Evolutionary conservation across 2,797 vertebrate species (phyloP).

Genomic region (Tenualosa thibaudeaui): DNA sequence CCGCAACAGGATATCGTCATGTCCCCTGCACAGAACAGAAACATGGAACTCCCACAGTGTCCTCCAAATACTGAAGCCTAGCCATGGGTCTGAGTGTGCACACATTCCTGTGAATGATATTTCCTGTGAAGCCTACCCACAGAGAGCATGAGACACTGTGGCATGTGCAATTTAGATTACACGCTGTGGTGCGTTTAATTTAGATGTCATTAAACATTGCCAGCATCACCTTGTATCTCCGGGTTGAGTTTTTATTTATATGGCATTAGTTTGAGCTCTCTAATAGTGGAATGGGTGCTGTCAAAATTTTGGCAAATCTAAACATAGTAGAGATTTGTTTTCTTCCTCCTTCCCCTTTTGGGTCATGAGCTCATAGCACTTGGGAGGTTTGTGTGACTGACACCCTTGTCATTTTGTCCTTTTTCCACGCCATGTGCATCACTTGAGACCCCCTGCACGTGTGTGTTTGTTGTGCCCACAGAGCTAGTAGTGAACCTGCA

Average conservation of each 20-base stretch:
- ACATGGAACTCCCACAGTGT: constrained; percentile 49
- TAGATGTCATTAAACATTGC: neutral
- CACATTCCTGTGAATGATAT: constrained; percentile 19
- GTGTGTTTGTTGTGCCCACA: neutral
- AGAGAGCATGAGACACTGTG: neutral
- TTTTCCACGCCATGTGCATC: constrained; percentile 41
- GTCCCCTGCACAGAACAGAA: constrained; percentile 44
- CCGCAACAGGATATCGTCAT: constrained; percentile 55
- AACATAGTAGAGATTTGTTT: constrained; percentile 61
- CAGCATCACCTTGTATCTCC: neutral
- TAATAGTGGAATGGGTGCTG: neutral
- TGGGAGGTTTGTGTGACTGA: constrained; percentile 39
- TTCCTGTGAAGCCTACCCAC: neutral
- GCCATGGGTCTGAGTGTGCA: neutral
- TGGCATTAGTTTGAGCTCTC: neutral
- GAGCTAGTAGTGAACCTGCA: neutral
- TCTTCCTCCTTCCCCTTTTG: constrained; percentile 54
- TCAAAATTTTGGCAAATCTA: constrained; percentile 47
- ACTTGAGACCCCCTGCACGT: constrained; percentile 36
- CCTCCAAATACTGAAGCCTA: constrained; percentile 22
- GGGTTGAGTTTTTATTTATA: neutral
- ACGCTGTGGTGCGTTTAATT: neutral
- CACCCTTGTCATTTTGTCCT: constrained; percentile 29
- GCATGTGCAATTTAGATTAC: neutral
- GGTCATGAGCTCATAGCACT: constrained; percentile 68